These are phyloP conservation scores for Steinernema carpocapsae DNA, from an alignment of 2,888 invertebrate species.

Conservation along the genomic window DNA sequence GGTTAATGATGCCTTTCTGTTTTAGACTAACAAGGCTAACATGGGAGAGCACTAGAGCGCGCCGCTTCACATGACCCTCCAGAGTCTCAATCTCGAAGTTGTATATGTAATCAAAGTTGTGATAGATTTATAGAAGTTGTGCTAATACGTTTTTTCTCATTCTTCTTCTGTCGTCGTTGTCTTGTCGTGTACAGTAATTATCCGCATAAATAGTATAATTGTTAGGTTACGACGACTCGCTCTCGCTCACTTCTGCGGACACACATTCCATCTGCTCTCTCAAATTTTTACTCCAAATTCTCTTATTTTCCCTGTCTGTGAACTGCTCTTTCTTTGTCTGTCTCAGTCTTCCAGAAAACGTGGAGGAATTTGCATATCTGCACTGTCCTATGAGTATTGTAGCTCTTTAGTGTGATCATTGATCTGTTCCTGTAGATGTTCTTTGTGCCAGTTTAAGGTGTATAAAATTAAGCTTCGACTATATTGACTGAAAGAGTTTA, in stretches of 20 bases:
- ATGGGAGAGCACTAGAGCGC: constrained; percentile 34
- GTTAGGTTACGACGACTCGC: not conserved
- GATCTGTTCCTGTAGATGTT: not conserved
- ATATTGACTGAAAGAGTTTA: too few relatives aligned
- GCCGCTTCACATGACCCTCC: not conserved
- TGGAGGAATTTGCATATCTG: not conserved
- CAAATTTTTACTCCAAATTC: not conserved
- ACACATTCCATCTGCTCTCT: constrained; percentile 4
- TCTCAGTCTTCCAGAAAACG: too few relatives aligned
- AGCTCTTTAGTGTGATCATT: not conserved
- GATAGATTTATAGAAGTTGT: constrained; percentile 33
- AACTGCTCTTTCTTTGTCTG: too few relatives aligned
- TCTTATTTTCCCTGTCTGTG: too few relatives aligned
- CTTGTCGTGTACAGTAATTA: constrained; percentile 29
- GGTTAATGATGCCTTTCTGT: not conserved
- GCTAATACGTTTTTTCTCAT: constrained; percentile 11
- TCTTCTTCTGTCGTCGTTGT: constrained; percentile 13
- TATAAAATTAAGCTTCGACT: too few relatives aligned
- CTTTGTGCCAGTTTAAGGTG: constrained; percentile 2
- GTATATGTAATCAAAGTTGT: constrained; percentile 20
- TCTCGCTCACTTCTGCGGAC: not conserved
- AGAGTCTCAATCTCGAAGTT: not conserved
- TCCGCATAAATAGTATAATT: constrained; percentile 26
- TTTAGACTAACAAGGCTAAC: constrained; percentile 32
- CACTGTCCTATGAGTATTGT: not conserved